Evolutionary conservation across 2,797 vertebrate genomes (phyloP), one percentile per base, ranked within the genome.

Genomic region (Trematomus bernacchii): DNA sequence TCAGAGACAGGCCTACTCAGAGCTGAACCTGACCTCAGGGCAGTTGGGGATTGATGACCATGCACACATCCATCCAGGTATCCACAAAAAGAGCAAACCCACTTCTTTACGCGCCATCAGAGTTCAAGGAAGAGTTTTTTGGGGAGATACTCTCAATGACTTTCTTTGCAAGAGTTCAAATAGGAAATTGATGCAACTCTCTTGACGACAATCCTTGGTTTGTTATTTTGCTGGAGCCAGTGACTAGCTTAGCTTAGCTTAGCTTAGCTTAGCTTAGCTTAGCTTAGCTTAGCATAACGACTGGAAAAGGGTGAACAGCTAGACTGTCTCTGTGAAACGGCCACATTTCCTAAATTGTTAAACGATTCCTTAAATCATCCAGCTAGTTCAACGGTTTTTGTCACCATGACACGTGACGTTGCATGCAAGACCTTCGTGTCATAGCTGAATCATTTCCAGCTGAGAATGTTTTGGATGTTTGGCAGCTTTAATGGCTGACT

Each of bases 1-100:
- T 30, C 79, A 99, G 98, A 97, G 97, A 88, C 95, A 94, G 83
- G 95, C 93, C 47, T 99, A 97, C 90, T 82, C 94, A 16, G 97
- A 99, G 88, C 94, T 99, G 27, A 95, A 93, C 84, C 94, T 99
- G 90, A 95, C 88, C 83, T 90, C 83, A 21, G 96, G 97, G 64
- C 98, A 99, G 67, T 77, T 99, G 71, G 98, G 98, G 78, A 97
- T 99, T 68, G 98, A 99, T 84, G 98, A 99, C 89, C 95, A 97
- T 52, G 94, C 96, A 12, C 96, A 97, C 84, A 94, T 99, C 51
- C 96, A 97, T 85, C 95, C 96, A 95, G 98, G 98, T 98, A 93
- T 79, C 89, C 0, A 75, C 19, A 21, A 15, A 47, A 47, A 51
- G 10, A 27, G 11, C 47, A 30, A 47, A 57, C 7, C 16, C 9